Evolutionary conservation across 2,113 vertebrate species (phyloP), one percentile per base, ranked within the genome.

Genomic region (Colossoma macropomum): DNA sequence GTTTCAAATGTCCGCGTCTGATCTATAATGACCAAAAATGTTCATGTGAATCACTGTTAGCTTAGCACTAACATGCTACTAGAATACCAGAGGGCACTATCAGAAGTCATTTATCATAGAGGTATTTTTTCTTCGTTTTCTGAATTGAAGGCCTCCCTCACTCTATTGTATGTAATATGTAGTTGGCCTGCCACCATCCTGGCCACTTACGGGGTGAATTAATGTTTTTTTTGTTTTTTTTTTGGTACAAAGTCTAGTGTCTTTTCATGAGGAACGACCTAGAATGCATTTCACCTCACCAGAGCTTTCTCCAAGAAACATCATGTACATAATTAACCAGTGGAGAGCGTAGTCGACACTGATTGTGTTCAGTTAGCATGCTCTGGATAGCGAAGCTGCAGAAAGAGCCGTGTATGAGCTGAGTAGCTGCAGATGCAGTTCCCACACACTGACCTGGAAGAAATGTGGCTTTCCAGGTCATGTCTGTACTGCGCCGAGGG

Each of bases 401-500:
- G 62, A 56, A 60, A 52, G 63, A 27, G 19, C 17, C 54, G 28
- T 54, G n/a, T 68, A 75, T 23, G 34, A 66, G 32, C 30, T 19
- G 30, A 73, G 69, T 41, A 79, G 70, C 56, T 77, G 77, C 79
- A 38, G n/a, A 76, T 71, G 68, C 59, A 79, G 66, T 70, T 70
- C 81, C 50, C 48, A 80, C 77, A 84, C 81, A 84, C 77, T 88
- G 86, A 86, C 86, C 86, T 85, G 81, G 81, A 88, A 86, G 84
- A 78, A 88, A 86, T 84, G 60, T 73, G 76, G n/a, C 74, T 86
- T 86, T 84, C 83, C 78, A 81, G 86, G 84, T 88, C 81, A 80
- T 73, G 74, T 74, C n/a, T 73, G 69, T 32, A 25, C 69, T 23
- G 76, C 72, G 38, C 56, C 68, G 78, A 84, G 82, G 76, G 79